These are phyloP conservation scores for Orchesella flavescens DNA, from an alignment of 2,888 invertebrate species.

Conservation along the genomic window DNA sequence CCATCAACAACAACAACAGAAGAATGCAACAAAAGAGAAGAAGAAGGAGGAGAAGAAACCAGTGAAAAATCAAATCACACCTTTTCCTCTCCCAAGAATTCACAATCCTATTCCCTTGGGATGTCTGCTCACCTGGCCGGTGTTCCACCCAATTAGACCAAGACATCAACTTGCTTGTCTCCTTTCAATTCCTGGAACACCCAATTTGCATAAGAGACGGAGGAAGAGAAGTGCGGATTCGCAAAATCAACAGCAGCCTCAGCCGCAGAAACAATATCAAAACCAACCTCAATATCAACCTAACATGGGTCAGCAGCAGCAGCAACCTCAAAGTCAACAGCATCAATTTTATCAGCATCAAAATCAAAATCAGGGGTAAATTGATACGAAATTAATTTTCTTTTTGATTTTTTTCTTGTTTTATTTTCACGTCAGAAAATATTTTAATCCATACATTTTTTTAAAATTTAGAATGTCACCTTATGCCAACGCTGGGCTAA, in stretches of 20 bases:
- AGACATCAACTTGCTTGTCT: constrained; percentile 70
- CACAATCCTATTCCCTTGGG: constrained; percentile 70
- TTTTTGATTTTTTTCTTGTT: neutral
- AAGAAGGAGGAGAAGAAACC: neutral
- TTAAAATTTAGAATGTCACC: constrained; percentile 35
- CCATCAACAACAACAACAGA: neutral
- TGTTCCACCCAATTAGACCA: constrained; percentile 69
- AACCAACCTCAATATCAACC: neutral
- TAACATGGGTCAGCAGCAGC: neutral
- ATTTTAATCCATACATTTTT: no score
- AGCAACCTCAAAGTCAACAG: neutral
- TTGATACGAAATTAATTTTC: neutral
- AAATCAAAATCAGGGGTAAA: constrained; percentile 5
- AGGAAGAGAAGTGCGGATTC: constrained; percentile 30
- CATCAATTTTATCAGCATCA: neutral
- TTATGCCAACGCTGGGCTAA: neutral
- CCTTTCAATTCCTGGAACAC: constrained; percentile 70
- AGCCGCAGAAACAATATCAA: neutral
- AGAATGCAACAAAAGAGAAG: neutral
- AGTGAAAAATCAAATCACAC: neutral
- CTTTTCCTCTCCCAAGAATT: constrained; percentile 53
- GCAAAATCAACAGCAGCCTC: neutral
- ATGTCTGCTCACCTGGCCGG: constrained; percentile 69
- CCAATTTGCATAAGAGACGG: constrained; percentile 63
- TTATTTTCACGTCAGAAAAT: no score